phyloP scores from a whole-genome alignment of 2,888 invertebrate genomes.

The Cynaeus angustus region DNA sequence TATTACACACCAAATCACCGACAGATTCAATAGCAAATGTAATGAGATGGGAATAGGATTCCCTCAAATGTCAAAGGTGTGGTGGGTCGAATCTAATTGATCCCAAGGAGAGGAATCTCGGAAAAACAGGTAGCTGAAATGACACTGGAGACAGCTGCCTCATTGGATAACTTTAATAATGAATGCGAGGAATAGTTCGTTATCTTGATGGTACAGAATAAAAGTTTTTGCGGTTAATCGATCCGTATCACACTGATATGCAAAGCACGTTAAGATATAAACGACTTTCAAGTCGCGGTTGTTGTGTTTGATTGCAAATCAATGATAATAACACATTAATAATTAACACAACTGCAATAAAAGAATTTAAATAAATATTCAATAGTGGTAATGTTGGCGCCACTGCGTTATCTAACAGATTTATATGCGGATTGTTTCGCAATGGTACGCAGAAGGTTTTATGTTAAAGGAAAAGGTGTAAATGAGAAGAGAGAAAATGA shows the following conservation, averaged over 20 bases:
- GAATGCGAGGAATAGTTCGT: slow-evolving; percentile 18
- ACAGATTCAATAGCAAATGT: slow-evolving; percentile 35
- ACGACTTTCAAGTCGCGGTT: neutral
- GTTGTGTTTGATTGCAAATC: slow-evolving; percentile 2
- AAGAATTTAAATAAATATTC: slow-evolving; percentile 34
- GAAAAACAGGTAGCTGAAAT: slow-evolving; percentile 39
- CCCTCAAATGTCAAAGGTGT: slow-evolving; percentile 41
- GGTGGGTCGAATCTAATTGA: slow-evolving; percentile 44
- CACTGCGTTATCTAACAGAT: slow-evolving; percentile 20
- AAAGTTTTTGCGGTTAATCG: neutral
- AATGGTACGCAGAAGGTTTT: slow-evolving; percentile 3
- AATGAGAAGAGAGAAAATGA: slow-evolving; percentile 4
- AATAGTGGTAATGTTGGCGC: slow-evolving; percentile 17
- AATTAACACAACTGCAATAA: slow-evolving; percentile 5
- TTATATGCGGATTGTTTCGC: slow-evolving; percentile 32
- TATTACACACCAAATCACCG: slow-evolving; percentile 18
- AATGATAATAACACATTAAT: slow-evolving; percentile 15
- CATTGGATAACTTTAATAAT: slow-evolving; percentile 28
- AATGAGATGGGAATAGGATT: slow-evolving; percentile 43
- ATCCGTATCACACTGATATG: slow-evolving; percentile 4
- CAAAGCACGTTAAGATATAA: slow-evolving; percentile 7
- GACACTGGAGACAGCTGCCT: slow-evolving; percentile 26
- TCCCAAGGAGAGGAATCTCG: slow-evolving; percentile 25
- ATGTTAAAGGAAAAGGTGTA: neutral
- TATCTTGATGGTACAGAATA: slow-evolving; percentile 11